These are phyloP conservation scores for Polypedilum vanderplanki DNA, from an alignment of 1,140 invertebrate species.

Conservation along the genomic window DNA sequence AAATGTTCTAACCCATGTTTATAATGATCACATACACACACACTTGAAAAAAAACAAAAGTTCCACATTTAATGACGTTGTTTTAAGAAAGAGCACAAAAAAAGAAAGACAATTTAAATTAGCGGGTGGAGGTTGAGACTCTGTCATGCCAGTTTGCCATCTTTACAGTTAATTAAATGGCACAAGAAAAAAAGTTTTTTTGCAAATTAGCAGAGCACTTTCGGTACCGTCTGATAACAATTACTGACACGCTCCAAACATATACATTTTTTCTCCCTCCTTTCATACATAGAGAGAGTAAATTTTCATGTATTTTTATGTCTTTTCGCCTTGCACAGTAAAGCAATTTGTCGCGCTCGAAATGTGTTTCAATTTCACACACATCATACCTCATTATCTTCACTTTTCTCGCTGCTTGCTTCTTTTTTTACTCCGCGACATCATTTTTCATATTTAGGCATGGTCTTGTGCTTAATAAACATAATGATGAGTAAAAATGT, in stretches of 20 bases:
- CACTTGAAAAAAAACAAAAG: too few species aligned
- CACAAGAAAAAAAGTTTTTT: neutral
- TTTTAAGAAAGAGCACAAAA: neutral
- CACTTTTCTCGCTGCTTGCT: neutral
- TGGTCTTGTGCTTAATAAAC: too few species aligned
- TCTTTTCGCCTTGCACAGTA: neutral
- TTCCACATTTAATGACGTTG: too few species aligned
- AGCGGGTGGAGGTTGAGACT: neutral
- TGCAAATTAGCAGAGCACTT: slow-evolving; percentile 4
- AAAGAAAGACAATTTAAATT: neutral
- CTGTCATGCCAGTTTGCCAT: neutral
- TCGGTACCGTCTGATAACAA: slow-evolving; percentile 16
- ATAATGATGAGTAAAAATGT: too few species aligned
- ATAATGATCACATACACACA: too few species aligned
- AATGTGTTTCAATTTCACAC: slow-evolving; percentile 18
- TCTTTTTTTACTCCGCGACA: too few species aligned
- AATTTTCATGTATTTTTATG: neutral
- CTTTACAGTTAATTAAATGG: slow-evolving; percentile 10
- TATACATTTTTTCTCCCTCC: neutral
- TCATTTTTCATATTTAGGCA: too few species aligned
- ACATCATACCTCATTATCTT: slow-evolving; percentile 18
- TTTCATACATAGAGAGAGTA: too few species aligned
- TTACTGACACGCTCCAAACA: neutral
- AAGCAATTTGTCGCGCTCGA: slow-evolving; percentile 10
- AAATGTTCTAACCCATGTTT: too few species aligned